phyloP scores from a whole-genome alignment of 2,888 invertebrate species.

The Lasioglossum malachurum region DNA sequence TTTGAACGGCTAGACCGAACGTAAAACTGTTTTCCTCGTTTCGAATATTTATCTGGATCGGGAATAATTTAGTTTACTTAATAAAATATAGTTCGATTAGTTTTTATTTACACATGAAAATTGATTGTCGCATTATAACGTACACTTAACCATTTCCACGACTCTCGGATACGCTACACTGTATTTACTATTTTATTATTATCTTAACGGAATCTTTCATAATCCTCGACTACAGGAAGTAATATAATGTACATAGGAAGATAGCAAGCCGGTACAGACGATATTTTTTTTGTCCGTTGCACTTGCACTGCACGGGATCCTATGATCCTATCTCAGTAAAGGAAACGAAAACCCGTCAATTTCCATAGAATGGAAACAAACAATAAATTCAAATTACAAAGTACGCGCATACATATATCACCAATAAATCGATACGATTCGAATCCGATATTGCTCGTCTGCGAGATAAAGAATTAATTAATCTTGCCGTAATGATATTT shows the following conservation, averaged over 20 bases:
- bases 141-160: slow-evolving; percentile 36
- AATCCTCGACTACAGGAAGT: slow-evolving; percentile 43
- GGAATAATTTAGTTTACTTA: slow-evolving; percentile 35
- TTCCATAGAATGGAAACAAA: background rate
- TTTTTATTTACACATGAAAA: slow-evolving; percentile 32
- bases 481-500: background rate
- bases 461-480: background rate
- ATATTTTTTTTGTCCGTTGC: slow-evolving; percentile 7
- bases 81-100: slow-evolving; percentile 9
- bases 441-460: background rate
- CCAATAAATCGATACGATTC: background rate
- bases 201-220: slow-evolving; percentile 53
- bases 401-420: background rate
- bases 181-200: slow-evolving; percentile 63
- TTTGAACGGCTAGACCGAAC: slow-evolving; percentile 43
- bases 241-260: slow-evolving; percentile 35
- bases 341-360: background rate
- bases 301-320: background rate
- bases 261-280: slow-evolving; percentile 19
- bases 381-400: background rate
- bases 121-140: slow-evolving; percentile 41
- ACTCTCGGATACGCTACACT: slow-evolving; percentile 32
- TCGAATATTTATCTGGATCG: slow-evolving; percentile 26
- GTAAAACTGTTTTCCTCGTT: slow-evolving; percentile 16
- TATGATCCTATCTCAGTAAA: background rate